Evolutionary conservation across 2,113 vertebrate genomes (phyloP), one percentile per base, ranked within the genome.

Genomic region (Entomyzon cyanotis): DNA sequence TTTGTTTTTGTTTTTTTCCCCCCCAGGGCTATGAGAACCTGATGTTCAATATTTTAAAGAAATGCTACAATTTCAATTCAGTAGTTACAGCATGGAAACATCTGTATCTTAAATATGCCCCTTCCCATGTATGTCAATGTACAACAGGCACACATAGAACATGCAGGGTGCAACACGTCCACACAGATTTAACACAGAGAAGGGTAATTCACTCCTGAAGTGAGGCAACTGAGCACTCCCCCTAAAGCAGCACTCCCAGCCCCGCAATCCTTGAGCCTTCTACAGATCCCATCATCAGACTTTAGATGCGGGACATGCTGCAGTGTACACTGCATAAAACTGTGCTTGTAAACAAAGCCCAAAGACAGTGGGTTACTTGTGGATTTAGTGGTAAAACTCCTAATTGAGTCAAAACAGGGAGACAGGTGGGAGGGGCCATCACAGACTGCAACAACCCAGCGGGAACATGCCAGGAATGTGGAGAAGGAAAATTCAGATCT

Each of bases 161-260:
- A 3, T 0, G 13, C 30, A 33, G 55, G 2, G 31, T 11, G 49
- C 15, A 37, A 39, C 22, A 11, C 0, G 0, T 15, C 42, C 21
- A 4, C 1, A 2, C 35, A 47, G 52, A 22, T 30, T 65, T 76
- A 37, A 41, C 19, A 21, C 4, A 15, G 56, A 52, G n/a, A 39
- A 62, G 35, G 5, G 9, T 8, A 46, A 59, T 15, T 68, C 58
- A 1, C 17, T 28, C 44, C 65, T 27, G 52, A 46, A 55, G 39
- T 2, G 47, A 75, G 28, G 44, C 23, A 64, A 15, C 46, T 11
- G 16, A 62, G 46, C 23, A n/a, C 31, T 47, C 46, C 76, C 68
- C 37, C 65, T 30, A 15, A 18, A 47, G 39, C 77, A 65, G 24
- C 46, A 41, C 6, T 33, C 81, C n/a, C 81, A 27, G 77, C 62